Conservation (phyloP, 2,797 vertebrate species). For the Acipenser transmontanus region DNA sequence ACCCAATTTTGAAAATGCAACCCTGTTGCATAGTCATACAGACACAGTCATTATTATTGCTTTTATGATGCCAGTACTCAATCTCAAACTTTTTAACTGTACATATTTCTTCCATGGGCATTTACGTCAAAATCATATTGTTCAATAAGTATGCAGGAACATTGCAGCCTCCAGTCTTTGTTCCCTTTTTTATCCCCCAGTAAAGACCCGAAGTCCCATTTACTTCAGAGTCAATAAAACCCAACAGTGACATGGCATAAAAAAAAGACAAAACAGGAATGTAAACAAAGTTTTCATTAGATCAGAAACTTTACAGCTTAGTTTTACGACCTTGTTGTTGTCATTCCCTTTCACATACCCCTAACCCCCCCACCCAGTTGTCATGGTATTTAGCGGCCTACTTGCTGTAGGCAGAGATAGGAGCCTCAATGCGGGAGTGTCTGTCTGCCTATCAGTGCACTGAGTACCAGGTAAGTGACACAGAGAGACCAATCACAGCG, state of each 20-base stretch:
- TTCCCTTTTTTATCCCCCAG: too few relatives aligned
- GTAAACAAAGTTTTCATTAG: not conserved
- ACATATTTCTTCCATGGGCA: too few relatives aligned
- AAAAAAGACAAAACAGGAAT: not conserved
- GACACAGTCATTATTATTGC: too few relatives aligned
- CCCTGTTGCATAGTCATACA: too few relatives aligned
- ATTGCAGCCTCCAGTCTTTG: too few relatives aligned
- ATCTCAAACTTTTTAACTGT: too few relatives aligned
- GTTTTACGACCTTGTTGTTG: constrained; percentile 1
- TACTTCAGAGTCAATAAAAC: constrained; percentile 3
- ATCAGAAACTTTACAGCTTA: not conserved
- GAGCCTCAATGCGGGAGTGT: constrained; percentile 3
- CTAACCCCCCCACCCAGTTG: not conserved
- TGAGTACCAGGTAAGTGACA: too few relatives aligned
- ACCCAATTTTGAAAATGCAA: too few relatives aligned
- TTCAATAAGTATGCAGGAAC: too few relatives aligned
- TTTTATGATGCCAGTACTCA: too few relatives aligned
- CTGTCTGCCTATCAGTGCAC: not conserved
- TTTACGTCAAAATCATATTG: too few relatives aligned
- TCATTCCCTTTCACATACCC: not conserved
- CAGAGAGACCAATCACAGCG: too few relatives aligned
- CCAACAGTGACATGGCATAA: not conserved
- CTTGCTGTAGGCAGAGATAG: not conserved
- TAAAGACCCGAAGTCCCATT: not conserved
- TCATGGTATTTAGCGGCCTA: not conserved